Evolutionary conservation across 2,113 vertebrate species (phyloP), one percentile per base, ranked within the genome.

Genomic region (Baryphthengus martii): DNA sequence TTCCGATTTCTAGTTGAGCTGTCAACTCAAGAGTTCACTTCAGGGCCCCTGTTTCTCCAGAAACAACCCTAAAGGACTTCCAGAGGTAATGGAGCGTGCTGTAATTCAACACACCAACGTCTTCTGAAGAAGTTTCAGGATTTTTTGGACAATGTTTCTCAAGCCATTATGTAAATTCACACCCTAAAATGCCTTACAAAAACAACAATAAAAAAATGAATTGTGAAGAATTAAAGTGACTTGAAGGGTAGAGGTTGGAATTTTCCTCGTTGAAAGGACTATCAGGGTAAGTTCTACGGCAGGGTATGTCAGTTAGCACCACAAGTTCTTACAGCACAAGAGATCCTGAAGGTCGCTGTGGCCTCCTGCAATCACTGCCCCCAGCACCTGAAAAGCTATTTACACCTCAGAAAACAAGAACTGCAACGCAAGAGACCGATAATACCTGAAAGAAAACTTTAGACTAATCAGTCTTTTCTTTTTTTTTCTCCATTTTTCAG

Each of bases 301-400:
- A 58, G 47, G 21, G 7, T 11, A 16, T 2, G 7, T 10, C 19
- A 17, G 39, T 23, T 6, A 12, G 29, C 14, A 42, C 31, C 52
- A 33, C 14, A 2, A 0, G 0, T 17, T 9, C 10, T 10, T 21
- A 16, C 1, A 47, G 19, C 20, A 18, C 7, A 35, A 8, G 39
- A 39, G 63, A 14, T 25, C 40, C 4, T 19, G 31, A 42, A 29
- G 62, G 58, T n/a, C 50, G 40, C 37, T 17, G 45, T 6, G 17
- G n/a, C n/a, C 29, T 21, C 79, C 44, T 37, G 40, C 24, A 40
- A 15, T 7, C 53, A 11, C 85, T 42, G 42, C 72, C 66, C 55
- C 49, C 50, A 28, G 52, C 42, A 49, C 72, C 17, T 7, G 6
- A 33, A n/a, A 42, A 6, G 13, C 65, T 29, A 7, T 20, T 35